Base-by-base conservation (phyloP, 2,888 invertebrate species). In the Hydroisotoma schaefferi region DNA sequence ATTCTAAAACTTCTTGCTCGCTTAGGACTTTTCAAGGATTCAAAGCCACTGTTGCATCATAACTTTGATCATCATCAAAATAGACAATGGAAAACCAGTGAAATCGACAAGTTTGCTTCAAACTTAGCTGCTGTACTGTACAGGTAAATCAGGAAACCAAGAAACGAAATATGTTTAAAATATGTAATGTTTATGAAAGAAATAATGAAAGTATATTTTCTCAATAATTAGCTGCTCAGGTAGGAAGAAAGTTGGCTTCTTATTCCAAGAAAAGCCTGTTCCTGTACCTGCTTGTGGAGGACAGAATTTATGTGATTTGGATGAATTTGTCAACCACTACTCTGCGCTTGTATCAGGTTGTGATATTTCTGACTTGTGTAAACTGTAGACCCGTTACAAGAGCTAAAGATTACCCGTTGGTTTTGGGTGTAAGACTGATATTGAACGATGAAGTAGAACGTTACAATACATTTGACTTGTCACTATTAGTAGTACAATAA, bases 21-120 rank as follows among this genome's bases (percentile, higher is more conserved):
- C 72, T 76, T 91, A 66, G 85, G 86, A 15, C 78, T 92, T 8
- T 89, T 86, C 72, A 84, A 83, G 74, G 88, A 90, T 49, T 74
- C 80, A 0, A 64, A 77, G 2, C 82, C 80, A 27, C 78, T 90
- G 47, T 81, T 77, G n/a, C 83, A 84, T 38, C 77, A 82, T 61
- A 77, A 77, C 76, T 75, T 79, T 55, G 37, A 65, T 12, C 47
- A 56, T n/a, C 57, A 81, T 27, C 74, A 75, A 37, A 75, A 75
- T 37, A 80, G 84, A 67, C 74, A 75, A 40, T 87, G 86, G 85
- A 81, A 79, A 60, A 77, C 80, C 2, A 80, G 81, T 67, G 64
- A 82, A 48, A 88, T 91, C 56, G 89, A 89, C 76, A 80, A 85
- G 37, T 91, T 91, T 77, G 88, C 84, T n/a, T 80, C 87, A 4